These are phyloP conservation scores for Mastomys natalensis DNA, from an alignment of 2,113 vertebrate species.

Conservation along the genomic window DNA sequence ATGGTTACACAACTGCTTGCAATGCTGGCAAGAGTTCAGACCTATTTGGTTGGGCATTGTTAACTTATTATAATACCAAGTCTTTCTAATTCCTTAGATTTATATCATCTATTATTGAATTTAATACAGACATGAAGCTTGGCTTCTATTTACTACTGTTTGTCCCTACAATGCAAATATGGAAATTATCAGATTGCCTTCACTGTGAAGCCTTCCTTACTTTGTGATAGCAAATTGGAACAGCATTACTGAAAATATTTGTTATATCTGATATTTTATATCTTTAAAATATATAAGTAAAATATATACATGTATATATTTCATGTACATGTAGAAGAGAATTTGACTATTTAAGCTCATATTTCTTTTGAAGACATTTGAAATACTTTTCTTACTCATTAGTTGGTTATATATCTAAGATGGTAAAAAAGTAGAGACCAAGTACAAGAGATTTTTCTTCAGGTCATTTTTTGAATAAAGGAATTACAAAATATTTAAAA, in stretches of 20 bases:
- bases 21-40: not conserved
- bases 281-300: not conserved
- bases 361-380: not conserved
- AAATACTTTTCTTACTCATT: not conserved
- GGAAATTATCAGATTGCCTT: not conserved
- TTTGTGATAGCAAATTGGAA: not conserved
- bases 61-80: not conserved
- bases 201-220: not conserved
- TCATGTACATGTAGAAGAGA: not conserved
- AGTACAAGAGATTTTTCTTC: not conserved
- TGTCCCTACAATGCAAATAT: not conserved
- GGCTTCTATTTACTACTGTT: conserved; percentile 21
- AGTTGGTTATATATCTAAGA: not conserved
- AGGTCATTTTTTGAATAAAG: not conserved
- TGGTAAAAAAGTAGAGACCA: not conserved
- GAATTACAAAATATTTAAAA: not conserved
- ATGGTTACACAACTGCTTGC: not conserved
- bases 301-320: not conserved
- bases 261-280: not conserved
- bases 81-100: not conserved
- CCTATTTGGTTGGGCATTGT: not conserved
- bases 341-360: conserved; percentile 11
- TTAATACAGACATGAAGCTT: not conserved
- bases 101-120: conserved; percentile 23
- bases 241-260: not conserved